These are phyloP conservation scores for Chromoteleia sp. DNA, from an alignment of 2,888 invertebrate genomes.

Conservation along the genomic window DNA sequence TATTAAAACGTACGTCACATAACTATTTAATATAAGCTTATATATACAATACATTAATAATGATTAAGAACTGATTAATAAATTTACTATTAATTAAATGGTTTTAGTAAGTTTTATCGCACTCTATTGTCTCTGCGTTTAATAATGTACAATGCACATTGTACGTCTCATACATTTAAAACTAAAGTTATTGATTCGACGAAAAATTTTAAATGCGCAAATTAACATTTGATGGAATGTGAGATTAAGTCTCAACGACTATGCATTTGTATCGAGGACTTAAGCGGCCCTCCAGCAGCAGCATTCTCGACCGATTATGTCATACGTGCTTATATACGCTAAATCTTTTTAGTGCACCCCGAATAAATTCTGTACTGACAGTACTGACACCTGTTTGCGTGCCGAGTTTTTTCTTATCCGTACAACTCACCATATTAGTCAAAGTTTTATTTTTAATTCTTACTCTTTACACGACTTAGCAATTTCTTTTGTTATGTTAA, in stretches of 20 bases:
- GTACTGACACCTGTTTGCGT: slow-evolving; percentile 54
- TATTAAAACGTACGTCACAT: too few relatives aligned
- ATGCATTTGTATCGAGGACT: slow-evolving; percentile 41
- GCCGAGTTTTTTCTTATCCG: slow-evolving; percentile 35
- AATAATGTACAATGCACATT: too few relatives aligned
- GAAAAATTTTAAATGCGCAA: slow-evolving; percentile 19
- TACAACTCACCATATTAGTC: slow-evolving; percentile 40
- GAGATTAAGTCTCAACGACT: slow-evolving; percentile 29
- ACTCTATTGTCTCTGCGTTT: too few relatives aligned
- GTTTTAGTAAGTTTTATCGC: too few relatives aligned
- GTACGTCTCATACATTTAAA: too few relatives aligned
- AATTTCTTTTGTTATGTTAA: slow-evolving; percentile 5
- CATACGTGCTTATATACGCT: slow-evolving; percentile 52
- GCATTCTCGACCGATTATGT: slow-evolving; percentile 54
- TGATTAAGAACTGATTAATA: too few relatives aligned
- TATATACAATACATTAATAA: too few relatives aligned
- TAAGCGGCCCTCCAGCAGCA: slow-evolving; percentile 41
- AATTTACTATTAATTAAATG: too few relatives aligned
- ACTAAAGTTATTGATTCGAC: too few relatives aligned
- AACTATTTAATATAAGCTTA: too few relatives aligned
- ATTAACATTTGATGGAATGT: slow-evolving; percentile 33
- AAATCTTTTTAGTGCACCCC: slow-evolving; percentile 56
- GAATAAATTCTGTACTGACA: slow-evolving; percentile 39
- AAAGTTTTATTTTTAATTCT: slow-evolving; percentile 41
- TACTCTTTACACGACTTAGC: slow-evolving; percentile 11